A percentile compares a stretch with the other conserved stretches of the same genome.
These are phyloP conservation scores for Reticulitermes speratus DNA, from an alignment of 1,140 invertebrate species.

Conservation along the genomic window DNA sequence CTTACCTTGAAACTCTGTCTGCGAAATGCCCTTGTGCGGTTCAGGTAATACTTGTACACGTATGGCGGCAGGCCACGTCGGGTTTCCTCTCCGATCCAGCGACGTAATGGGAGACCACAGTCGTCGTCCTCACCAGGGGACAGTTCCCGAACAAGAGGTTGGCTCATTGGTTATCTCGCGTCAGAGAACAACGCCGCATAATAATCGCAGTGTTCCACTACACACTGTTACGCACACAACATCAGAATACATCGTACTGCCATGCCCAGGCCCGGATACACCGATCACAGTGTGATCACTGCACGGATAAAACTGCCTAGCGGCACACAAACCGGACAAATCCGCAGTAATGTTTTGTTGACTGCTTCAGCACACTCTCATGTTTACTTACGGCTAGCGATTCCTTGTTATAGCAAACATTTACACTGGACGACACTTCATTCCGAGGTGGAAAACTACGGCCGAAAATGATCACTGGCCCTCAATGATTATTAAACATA, in stretches of 20 bases:
- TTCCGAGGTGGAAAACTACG: too few species aligned
- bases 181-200: not conserved
- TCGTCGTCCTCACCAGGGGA: conserved; percentile 25
- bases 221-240: too few species aligned
- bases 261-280: not conserved
- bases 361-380: not conserved
- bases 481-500: too few species aligned
- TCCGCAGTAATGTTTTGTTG: not conserved
- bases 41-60: conserved; percentile 68
- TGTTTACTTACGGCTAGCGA: not conserved
- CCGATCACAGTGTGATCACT: not conserved
- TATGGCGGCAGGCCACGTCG: conserved; percentile 61
- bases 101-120: conserved; percentile 33
- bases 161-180: conserved; percentile 2
- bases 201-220: not conserved
- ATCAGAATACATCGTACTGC: not conserved
- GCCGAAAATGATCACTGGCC: too few species aligned
- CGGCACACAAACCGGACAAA: not conserved
- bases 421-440: too few species aligned
- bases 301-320: not conserved
- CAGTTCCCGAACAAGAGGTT: conserved; percentile 31
- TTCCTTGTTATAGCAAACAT: too few species aligned
- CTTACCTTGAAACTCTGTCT: conserved; percentile 60
- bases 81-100: conserved; percentile 69
- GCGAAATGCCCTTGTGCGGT: conserved; percentile 53